Conservation (phyloP, 2,113 vertebrate genomes). For the Epinephelus cyanopodus region DNA sequence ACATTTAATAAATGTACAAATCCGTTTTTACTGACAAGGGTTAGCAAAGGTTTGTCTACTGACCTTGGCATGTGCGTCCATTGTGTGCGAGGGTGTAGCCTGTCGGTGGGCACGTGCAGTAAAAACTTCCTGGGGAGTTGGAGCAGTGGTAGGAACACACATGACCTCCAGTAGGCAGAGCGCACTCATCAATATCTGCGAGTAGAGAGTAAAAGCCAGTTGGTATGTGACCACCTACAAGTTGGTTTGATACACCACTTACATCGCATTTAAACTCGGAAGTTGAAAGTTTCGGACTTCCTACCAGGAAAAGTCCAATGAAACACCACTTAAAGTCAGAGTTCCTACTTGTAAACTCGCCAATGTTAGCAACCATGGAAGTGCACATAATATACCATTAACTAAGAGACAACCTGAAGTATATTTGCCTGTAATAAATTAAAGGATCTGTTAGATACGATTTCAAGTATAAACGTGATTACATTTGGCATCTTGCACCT, state of each 20-base stretch:
- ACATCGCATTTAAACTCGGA: too few species aligned
- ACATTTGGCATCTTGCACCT: too few species aligned
- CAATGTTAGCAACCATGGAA: too few species aligned
- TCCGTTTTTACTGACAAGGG: background rate
- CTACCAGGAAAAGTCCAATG: too few species aligned
- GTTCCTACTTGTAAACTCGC: too few species aligned
- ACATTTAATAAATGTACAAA: background rate
- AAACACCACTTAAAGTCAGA: too few species aligned
- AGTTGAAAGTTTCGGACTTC: too few species aligned
- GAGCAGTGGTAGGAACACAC: slow-evolving; percentile 91
- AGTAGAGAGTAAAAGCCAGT: background rate
- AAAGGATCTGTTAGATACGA: too few species aligned
- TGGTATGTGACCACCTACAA: background rate
- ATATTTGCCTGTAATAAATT: too few species aligned
- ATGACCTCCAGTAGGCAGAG: slow-evolving; percentile 89
- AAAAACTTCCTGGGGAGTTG: slow-evolving; percentile 92
- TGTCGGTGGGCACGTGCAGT: slow-evolving; percentile 89
- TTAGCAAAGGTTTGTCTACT: slow-evolving; percentile 30
- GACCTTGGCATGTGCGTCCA: slow-evolving; percentile 93
- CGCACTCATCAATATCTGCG: slow-evolving; percentile 95
- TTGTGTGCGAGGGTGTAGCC: slow-evolving; percentile 91
- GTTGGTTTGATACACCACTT: background rate
- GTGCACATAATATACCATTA: too few species aligned
- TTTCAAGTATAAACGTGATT: too few species aligned
- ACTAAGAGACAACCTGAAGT: too few species aligned